These are phyloP conservation scores for Natrix natrix DNA, from an alignment of 2,797 vertebrate genomes.

Conservation along the genomic window DNA sequence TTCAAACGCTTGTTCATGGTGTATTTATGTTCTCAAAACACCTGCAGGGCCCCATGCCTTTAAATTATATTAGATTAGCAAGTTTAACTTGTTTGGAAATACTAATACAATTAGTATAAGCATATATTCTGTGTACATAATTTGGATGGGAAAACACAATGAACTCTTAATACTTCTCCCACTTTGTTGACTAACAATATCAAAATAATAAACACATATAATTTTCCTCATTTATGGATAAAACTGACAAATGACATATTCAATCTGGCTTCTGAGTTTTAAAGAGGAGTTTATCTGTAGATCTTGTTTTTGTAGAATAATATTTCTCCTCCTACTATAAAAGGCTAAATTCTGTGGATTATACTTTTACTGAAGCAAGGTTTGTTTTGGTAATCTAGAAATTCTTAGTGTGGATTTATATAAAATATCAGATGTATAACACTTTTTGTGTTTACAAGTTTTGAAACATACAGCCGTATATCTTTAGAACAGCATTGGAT, in stretches of 20 bases:
- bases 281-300: background rate
- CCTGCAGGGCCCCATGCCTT: background rate
- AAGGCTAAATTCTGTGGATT: background rate
- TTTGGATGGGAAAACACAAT: background rate
- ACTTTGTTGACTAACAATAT: background rate
- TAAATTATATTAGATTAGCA: background rate
- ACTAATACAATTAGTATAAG: background rate
- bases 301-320: background rate
- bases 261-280: background rate
- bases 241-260: background rate
- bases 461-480: background rate
- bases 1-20: constrained; percentile 6
- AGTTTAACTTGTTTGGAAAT: background rate
- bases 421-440: background rate
- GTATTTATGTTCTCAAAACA: background rate
- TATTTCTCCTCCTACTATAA: background rate
- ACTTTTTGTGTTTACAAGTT: background rate
- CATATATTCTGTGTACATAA: background rate
- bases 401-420: background rate
- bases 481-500: background rate
- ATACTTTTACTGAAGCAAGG: background rate
- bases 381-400: background rate
- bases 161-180: background rate
- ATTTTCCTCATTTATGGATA: background rate
- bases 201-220: background rate